Evolutionary conservation across 2,888 invertebrate species (phyloP), one percentile per base, ranked within the genome.

Genomic region (Sympetrum striolatum): DNA sequence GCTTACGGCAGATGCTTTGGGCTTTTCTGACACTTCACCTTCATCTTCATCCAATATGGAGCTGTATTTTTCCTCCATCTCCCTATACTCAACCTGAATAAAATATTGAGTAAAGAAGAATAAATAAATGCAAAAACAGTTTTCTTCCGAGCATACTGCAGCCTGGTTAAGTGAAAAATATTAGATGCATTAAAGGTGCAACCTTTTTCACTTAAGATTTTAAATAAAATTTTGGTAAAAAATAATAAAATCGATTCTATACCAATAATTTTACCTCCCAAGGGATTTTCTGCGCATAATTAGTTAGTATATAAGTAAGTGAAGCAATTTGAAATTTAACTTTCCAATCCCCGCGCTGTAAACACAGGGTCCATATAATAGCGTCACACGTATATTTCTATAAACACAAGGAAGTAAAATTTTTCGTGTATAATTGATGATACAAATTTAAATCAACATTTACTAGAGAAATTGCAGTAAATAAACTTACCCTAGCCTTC

Each of bases 41-140:
- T 95, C 95, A 91, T 96, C 96, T 90, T 95, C 95, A 91, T 96
- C 96, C 64, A 91, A 81, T 0, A 91, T 90, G 39, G 90, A 91
- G 58, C 80, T 96, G 91, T 95, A 94, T 92, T 96, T 96, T 92
- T 96, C 96, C 92, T 96, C 96, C 92, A 96, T 93, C 93, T 96
- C 96, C 92, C 95, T 95, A 91, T 94, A 95, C 93, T 96, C 96
- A 94, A 96, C 95, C 96, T 96, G 15, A 25, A 5, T 73, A 25
- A 73, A 31, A 14, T 2, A 25, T 14, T 31, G 31, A 5, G 2
- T 1, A 25, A 10, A 31, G 1, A 3, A 14, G 1, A 12, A 31
- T 31, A 31, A 73, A 31, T 31, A 73, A 8, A 31, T 14, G 25
- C 31, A 73, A 73, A 25, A 73, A 14, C 25, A 25, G 25, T 15